Percentiles rank a stretch among this genome's conserved stretches.
phyloP scores from a whole-genome alignment of 53 echinoderm and acorn worm genomes.

The Mesocentrotus franciscanus region DNA sequence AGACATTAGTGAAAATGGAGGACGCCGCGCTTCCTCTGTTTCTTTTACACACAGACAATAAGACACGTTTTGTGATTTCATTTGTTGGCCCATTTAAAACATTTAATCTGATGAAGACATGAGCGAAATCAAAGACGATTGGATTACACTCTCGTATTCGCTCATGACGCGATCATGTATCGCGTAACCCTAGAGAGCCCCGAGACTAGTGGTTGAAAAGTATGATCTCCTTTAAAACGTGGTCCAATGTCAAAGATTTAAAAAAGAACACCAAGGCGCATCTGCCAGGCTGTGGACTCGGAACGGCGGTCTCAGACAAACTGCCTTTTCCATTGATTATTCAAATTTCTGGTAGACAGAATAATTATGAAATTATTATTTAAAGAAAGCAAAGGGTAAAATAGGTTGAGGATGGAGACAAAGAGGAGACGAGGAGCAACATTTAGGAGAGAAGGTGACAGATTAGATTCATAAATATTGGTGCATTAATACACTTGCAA shows the following conservation, averaged over 20 bases:
- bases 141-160: conserved; percentile 9
- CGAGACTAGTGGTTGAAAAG: not conserved
- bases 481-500: not conserved
- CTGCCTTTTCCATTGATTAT: not conserved
- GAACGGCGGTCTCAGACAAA: conserved; percentile 22
- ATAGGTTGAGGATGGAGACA: not conserved
- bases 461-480: not conserved
- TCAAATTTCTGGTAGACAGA: conserved; percentile 4
- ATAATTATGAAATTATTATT: not conserved
- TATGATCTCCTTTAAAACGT: not conserved
- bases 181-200: conserved; percentile 12
- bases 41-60: not conserved
- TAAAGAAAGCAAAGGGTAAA: not conserved
- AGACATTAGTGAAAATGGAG: not conserved
- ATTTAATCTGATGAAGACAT: conserved; percentile 41
- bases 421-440: not conserved
- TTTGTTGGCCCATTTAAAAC: conserved; percentile 32
- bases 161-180: conserved; percentile 44
- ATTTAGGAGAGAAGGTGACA: not conserved
- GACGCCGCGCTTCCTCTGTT: not conserved
- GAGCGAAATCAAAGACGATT: conserved; percentile 24
- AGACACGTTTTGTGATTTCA: conserved; percentile 44
- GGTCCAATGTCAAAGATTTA: not conserved
- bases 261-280: conserved; percentile 2
- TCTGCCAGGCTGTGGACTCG: conserved; percentile 10